Conservation (phyloP, 1,140 invertebrate genomes). For the Muscidifurax raptorellus region DNA sequence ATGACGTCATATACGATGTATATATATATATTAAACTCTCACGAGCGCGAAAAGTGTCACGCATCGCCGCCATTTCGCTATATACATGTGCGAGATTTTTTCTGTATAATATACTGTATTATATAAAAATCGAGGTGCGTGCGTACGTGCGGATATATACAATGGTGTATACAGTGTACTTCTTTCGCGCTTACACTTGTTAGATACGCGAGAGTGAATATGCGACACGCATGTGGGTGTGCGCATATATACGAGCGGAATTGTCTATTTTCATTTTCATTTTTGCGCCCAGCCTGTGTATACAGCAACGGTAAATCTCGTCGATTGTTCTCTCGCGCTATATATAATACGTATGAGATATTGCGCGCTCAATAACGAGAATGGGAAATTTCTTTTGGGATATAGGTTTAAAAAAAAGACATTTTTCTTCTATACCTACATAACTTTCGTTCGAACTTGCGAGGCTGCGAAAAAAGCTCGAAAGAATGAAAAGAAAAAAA, state of each 20-base stretch:
- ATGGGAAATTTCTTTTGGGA: too few species aligned
- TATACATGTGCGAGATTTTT: neutral
- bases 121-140: neutral
- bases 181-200: slow-evolving; percentile 13
- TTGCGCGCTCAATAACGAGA: too few species aligned
- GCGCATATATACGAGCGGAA: neutral
- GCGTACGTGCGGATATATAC: too few species aligned
- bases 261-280: neutral
- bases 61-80: slow-evolving; percentile 64
- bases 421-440: too few species aligned
- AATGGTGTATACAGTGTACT: too few species aligned
- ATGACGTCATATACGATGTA: slow-evolving; percentile 70
- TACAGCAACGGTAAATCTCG: neutral
- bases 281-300: neutral
- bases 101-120: neutral
- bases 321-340: too few species aligned
- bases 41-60: slow-evolving; percentile 65
- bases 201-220: neutral
- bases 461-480: too few species aligned
- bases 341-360: too few species aligned
- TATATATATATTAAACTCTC: too few species aligned
- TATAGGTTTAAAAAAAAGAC: too few species aligned
- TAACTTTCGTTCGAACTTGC: neutral
- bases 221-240: neutral
- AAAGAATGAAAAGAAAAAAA: neutral